Base-by-base conservation (phyloP, 2,888 invertebrate genomes). In the Idaea biselata region DNA sequence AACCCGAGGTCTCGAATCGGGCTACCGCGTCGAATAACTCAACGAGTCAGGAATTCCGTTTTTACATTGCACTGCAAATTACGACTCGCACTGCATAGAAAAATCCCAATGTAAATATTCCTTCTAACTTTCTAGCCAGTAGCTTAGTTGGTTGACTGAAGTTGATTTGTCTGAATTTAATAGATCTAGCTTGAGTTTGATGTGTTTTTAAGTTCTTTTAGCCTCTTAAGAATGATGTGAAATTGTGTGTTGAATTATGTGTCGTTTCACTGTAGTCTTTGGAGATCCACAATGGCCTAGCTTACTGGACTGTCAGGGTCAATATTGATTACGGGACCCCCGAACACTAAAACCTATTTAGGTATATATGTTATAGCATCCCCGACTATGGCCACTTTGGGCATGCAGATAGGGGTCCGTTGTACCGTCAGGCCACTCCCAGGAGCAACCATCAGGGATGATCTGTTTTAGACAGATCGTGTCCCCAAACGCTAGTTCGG, bases 41-140 rank as follows among this genome's bases (percentile, higher is more conserved):
- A 44, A 44, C 44, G 44, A 44, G 44, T 44, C 44, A 44, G 44
- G 44, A 44, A 44, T 44, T 44, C 44, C 44, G 44, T 44, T 44
- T 44, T 44, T 44, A 44, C 44, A 44, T 44, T 44, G 44, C 44
- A 14, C 44, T 44, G 44, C 14, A 11, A 14, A 44, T 44, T 7
- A 7, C 44, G 44, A 44, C 44, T 11, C 2, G 14, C 44, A 44
- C 8, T 11, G 44, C 44, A 44, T 44, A 14, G 44, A 44, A 44
- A 44, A 44, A 14, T 44, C 44, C 11, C 44, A 14, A 44, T 44
- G 44, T 14, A 44, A 14, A 44, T 44, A 44, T 14, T 44, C 14
- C 14, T 44, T 44, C 14, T 14, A 44, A 14, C 14, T 44, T 44
- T 44, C 14, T 14, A 44, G 44, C 14, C 44, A 44, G 44, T 11